Evolutionary conservation across 2,888 invertebrate species (phyloP).

Genomic region (Erynnis tages): DNA sequence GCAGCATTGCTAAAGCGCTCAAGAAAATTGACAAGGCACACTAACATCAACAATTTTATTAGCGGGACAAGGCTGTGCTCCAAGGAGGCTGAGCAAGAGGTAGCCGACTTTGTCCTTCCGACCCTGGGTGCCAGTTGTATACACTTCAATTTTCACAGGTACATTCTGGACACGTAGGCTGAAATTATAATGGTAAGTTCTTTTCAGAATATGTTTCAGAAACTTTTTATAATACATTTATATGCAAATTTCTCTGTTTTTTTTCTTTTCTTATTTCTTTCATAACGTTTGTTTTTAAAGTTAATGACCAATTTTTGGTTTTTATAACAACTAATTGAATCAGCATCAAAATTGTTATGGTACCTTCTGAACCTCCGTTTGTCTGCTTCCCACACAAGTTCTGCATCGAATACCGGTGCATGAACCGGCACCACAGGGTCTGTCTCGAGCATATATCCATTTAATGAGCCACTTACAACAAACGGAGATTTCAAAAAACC

Average conservation of each 20-base stretch:
- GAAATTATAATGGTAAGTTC: too few relatives aligned
- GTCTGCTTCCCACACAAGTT: slow-evolving; percentile 90
- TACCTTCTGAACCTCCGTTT: slow-evolving; percentile 86
- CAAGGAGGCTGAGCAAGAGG: slow-evolving; percentile 84
- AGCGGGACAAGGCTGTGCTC: slow-evolving; percentile 84
- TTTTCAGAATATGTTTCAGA: too few relatives aligned
- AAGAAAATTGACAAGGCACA: too few relatives aligned
- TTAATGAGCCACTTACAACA: slow-evolving; percentile 82
- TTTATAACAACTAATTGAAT: too few relatives aligned
- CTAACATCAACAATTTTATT: slow-evolving; percentile 70
- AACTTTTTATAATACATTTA: too few relatives aligned
- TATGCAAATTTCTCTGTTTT: too few relatives aligned
- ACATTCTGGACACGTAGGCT: slow-evolving; percentile 88
- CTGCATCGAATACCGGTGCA: slow-evolving; percentile 85
- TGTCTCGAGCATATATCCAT: slow-evolving; percentile 85
- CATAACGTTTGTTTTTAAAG: too few relatives aligned
- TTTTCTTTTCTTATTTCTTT: too few relatives aligned
- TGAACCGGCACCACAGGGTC: slow-evolving; percentile 82
- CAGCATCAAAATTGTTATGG: too few relatives aligned
- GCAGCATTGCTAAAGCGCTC: too few relatives aligned
- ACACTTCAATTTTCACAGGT: slow-evolving; percentile 87
- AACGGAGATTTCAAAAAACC: slow-evolving; percentile 79
- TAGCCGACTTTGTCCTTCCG: slow-evolving; percentile 86
- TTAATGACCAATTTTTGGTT: too few relatives aligned
- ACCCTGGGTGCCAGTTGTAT: slow-evolving; percentile 75